These are phyloP conservation scores for Drosophila atripex DNA, from an alignment of 2,888 invertebrate species.

Conservation along the genomic window DNA sequence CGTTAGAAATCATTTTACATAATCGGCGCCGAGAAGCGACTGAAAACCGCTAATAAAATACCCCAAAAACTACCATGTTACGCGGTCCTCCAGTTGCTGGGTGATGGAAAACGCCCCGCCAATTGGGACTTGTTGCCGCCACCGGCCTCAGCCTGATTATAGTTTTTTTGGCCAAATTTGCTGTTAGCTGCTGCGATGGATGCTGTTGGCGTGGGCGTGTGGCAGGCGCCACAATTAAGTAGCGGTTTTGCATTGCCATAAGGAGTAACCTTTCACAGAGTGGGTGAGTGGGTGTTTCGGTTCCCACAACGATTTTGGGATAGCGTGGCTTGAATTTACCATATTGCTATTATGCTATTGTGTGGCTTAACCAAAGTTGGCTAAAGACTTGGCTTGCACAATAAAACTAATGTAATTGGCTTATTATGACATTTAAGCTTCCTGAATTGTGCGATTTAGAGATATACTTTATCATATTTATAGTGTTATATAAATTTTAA, in stretches of 20 bases:
- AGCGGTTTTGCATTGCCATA: constrained; percentile 27
- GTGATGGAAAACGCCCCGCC: constrained; percentile 32
- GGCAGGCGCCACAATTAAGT: constrained; percentile 62
- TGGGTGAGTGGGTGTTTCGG: constrained; percentile 3
- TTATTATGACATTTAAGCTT: background rate
- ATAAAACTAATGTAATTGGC: constrained; percentile 1
- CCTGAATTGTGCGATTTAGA: background rate
- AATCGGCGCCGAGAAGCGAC: constrained; percentile 23
- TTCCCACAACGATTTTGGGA: background rate
- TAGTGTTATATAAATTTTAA: background rate
- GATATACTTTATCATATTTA: background rate
- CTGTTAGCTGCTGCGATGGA: background rate
- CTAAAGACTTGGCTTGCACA: background rate
- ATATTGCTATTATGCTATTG: constrained; percentile 1
- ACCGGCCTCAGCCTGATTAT: constrained; percentile 50
- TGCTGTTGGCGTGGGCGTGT: constrained; percentile 49
- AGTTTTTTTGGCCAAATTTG: constrained; percentile 26
- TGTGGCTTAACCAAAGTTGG: background rate
- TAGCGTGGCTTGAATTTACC: constrained; percentile 4
- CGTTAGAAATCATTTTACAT: constrained; percentile 36
- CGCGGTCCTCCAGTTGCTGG: constrained; percentile 43
- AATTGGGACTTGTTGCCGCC: constrained; percentile 15
- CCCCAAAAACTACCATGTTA: constrained; percentile 64
- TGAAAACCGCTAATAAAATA: constrained; percentile 24
- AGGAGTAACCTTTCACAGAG: constrained; percentile 11